Conservation (phyloP, 2,113 vertebrate genomes). For the Hydrolagus affinis region DNA sequence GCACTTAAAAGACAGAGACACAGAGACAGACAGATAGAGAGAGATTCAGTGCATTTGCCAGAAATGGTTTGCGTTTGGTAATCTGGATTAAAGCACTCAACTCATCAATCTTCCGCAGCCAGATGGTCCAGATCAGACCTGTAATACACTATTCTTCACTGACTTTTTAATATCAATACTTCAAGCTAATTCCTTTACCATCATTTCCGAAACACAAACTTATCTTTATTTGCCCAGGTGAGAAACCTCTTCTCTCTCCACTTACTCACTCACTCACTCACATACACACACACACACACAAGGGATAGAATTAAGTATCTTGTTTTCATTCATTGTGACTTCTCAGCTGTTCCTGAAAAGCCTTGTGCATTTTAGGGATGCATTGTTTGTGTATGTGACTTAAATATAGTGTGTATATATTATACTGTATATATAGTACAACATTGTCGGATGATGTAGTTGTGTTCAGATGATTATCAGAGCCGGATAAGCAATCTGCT, state of each 20-base stretch:
- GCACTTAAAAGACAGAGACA: constrained; percentile 65
- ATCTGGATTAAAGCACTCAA: constrained; percentile 87
- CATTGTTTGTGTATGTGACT: background rate
- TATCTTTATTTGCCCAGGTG: background rate
- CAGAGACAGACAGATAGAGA: constrained; percentile 43
- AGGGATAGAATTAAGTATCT: background rate
- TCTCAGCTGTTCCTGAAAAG: background rate
- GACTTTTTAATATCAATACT: constrained; percentile 54
- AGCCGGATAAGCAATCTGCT: background rate
- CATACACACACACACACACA: too few relatives aligned
- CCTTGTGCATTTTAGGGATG: background rate
- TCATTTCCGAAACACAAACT: background rate
- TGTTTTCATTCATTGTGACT: background rate
- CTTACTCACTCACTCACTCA: too few relatives aligned
- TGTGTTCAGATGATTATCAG: background rate
- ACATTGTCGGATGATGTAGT: background rate
- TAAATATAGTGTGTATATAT: too few relatives aligned
- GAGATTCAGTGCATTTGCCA: constrained; percentile 29
- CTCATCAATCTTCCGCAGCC: constrained; percentile 64
- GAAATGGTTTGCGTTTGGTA: constrained; percentile 62
- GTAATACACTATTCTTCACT: constrained; percentile 51
- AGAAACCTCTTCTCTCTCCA: background rate
- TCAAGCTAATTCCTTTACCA: constrained; percentile 50
- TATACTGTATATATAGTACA: background rate
- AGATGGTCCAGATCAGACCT: constrained; percentile 79